These are phyloP conservation scores for Oryzias dopingdopingensis DNA, from an alignment of 2,797 vertebrate species.

Conservation along the genomic window DNA sequence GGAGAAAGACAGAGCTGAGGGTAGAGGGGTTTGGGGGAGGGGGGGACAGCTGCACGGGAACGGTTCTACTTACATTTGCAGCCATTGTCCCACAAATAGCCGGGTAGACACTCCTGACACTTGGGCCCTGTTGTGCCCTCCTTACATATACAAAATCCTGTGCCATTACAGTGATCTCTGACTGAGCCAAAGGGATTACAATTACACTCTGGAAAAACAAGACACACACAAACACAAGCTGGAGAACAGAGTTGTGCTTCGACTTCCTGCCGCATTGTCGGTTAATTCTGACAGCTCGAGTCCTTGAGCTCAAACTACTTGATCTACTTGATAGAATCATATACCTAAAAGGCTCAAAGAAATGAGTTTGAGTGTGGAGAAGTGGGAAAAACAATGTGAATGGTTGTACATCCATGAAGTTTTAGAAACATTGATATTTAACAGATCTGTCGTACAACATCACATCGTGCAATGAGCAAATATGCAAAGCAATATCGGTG, in stretches of 20 bases:
- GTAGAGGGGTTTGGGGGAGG: not conserved
- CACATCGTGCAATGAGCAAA: slow-evolving; percentile 55
- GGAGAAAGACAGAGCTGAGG: slow-evolving; percentile 30
- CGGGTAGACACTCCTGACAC: slow-evolving; percentile 95
- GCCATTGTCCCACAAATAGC: slow-evolving; percentile 98
- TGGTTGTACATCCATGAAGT: slow-evolving; percentile 42
- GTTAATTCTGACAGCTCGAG: slow-evolving; percentile 27
- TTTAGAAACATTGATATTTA: slow-evolving; percentile 20
- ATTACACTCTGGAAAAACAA: slow-evolving; percentile 98
- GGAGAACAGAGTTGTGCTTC: slow-evolving; percentile 67
- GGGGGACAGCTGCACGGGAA: slow-evolving; percentile 54
- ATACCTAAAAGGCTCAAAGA: slow-evolving; percentile 34
- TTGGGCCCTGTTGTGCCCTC: slow-evolving; percentile 93
- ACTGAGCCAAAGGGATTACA: slow-evolving; percentile 97
- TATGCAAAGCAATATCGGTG: slow-evolving; percentile 58
- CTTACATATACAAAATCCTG: slow-evolving; percentile 99
- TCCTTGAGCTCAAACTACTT: slow-evolving; percentile 26
- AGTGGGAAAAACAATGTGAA: slow-evolving; percentile 48
- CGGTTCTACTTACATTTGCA: slow-evolving; percentile 97
- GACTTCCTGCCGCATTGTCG: slow-evolving; percentile 58
- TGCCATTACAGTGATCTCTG: slow-evolving; percentile 97
- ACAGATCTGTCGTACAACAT: slow-evolving; percentile 12
- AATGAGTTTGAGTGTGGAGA: too few species aligned
- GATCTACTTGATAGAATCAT: not conserved
- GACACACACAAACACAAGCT: slow-evolving; percentile 85